Evolutionary conservation across 2,888 invertebrate genomes (phyloP), one percentile per base, ranked within the genome.

Genomic region (Eurytoma adleriae): DNA sequence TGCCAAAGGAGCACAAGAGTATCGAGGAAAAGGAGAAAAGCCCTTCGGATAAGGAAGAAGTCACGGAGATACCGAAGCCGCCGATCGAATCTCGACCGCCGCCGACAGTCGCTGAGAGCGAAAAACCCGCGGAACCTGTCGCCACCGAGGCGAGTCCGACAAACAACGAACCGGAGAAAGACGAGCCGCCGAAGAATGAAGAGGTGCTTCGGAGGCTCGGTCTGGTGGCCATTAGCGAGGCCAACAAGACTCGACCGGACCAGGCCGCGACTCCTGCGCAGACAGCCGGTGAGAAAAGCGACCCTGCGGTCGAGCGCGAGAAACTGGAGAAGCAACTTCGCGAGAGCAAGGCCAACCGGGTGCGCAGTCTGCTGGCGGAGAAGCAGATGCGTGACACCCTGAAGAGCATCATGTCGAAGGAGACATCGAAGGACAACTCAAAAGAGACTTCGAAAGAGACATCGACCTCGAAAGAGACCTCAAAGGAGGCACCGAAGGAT

Each of bases 321-420:
- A 87, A 87, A 66, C 79, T 89, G 24, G 89, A 89, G 83, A 87
- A 88, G 20, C 88, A 89, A 52, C 67, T 89, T 16, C 87, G 87
- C 16, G 89, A 88, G 61, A 88, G 89, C 75, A 89, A 89, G 54
- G 89, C 89, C 0, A 89, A 89, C 68, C 84, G 89, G 7, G 87
- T 88, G 54, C 85, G 89, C 20, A 89, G 89, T 80, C 77, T 89
- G 2, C 24, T 89, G 14, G 89, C 89, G 5, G 89, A 89, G 71
- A 89, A 89, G 20, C 89, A 89, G 79, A 89, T 89, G 89, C 87
- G 89, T 7, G 89, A 89, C 70, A 88, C 88, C 40, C 87, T 89
- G 7, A 88, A 88, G 69, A 86, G 85, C n/a, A 85, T 84, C 10
- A 84, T 83, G 83, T 83, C 68, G 7, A 75, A 79, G 83, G 83